Conservation (phyloP, 2,797 vertebrate genomes). For the Sphenopsis melanotis region DNA sequence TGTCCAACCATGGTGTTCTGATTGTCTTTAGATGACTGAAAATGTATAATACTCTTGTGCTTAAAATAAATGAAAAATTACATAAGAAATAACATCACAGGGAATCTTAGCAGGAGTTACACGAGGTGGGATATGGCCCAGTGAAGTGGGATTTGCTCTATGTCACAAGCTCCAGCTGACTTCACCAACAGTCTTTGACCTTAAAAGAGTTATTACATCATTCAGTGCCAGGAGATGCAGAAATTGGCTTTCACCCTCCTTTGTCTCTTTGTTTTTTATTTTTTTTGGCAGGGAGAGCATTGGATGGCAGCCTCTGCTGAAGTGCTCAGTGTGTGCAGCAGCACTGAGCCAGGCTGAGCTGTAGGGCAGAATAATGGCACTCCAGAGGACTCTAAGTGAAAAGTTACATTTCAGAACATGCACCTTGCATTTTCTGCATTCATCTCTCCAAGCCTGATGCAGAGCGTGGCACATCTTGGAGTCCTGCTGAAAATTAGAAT, state of each 20-base stretch:
- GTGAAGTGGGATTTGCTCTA: background rate
- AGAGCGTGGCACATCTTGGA: rapidly evolving
- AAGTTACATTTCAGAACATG: background rate
- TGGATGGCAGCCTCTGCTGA: background rate
- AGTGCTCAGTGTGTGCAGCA: background rate
- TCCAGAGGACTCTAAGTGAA: background rate
- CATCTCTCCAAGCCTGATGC: background rate
- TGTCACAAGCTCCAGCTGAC: background rate
- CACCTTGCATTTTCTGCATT: background rate
- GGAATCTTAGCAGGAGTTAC: background rate
- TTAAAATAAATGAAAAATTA: background rate
- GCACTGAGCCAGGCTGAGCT: background rate
- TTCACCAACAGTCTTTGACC: background rate
- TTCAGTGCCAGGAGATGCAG: background rate
- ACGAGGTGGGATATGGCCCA: background rate
- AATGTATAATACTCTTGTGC: background rate
- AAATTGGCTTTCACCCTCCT: background rate
- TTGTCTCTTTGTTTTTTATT: background rate
- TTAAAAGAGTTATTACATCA: background rate
- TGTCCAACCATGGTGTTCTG: background rate
- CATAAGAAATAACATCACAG: background rate
- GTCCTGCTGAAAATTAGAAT: background rate
- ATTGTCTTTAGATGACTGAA: background rate
- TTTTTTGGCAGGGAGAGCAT: background rate
- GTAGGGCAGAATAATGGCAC: background rate